Base-by-base conservation (phyloP, 2,797 vertebrate species). In the Arctocebus calabarensis region DNA sequence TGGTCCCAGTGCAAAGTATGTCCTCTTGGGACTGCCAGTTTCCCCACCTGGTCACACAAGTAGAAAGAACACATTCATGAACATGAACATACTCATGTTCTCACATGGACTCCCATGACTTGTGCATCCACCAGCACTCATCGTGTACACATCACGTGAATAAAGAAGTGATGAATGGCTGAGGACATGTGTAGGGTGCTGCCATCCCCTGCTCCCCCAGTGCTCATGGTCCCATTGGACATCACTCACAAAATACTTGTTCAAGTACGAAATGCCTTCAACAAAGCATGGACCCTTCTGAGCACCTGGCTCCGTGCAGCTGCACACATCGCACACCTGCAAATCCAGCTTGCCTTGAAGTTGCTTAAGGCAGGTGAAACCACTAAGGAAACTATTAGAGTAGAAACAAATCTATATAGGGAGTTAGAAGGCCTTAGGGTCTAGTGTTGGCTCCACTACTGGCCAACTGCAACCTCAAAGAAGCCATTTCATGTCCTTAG, bases 101-200 rank as follows among this genome's bases (percentile, higher is more conserved):
- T 40, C 12, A 25, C 4, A 10, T 0, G 8, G 68, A 27, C 27
- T 64, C 19, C 34, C 37, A 29, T 34, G 7, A 34, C 29, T 29
- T 13, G 7, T 66, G 32, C 6, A 2, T 22, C 66, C 19, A 22
- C 43, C 66, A 62, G 19, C 90, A 75, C 52, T 92, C 59, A 6
- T 43, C 8, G 8, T 1, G 5, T 10, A 68, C 22, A 23, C 17
- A 52, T 0, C 9, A 9, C 45, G 23, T 27, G 3, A 27, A 55
- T n/a, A 25, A 92, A 19, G 20, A 29, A 40, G 62, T 0, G 19
- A 52, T 29, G 59, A 43, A 32, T 25, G 1, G 17, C 55, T 37
- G 13, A 11, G 27, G 13, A 19, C 2, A 7, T 2, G 3, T 1
- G 0, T 11, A 0, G 16, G 13, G 0, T 37, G 6, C 34, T 27